phyloP scores from a whole-genome alignment of 1,140 invertebrate genomes.

The Heliconius nattereri region DNA sequence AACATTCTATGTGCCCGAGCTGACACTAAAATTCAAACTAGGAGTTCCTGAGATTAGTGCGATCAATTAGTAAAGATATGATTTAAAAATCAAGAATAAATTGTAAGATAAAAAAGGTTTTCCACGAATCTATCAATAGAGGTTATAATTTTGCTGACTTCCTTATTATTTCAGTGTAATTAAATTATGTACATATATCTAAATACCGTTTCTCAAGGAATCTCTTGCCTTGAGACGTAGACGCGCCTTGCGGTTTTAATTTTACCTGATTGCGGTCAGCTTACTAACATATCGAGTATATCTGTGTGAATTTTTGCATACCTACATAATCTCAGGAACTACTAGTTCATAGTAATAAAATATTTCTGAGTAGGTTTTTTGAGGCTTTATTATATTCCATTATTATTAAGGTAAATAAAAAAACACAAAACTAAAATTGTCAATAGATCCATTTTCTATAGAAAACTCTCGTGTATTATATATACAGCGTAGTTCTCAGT shows the following conservation, averaged over 20 bases:
- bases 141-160: not conserved
- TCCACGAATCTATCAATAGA: not conserved
- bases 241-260: conserved; percentile 5
- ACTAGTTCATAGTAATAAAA: no score
- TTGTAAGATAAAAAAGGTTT: not conserved
- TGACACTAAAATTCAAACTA: no score
- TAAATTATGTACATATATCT: not conserved
- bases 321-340: not conserved
- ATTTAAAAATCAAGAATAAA: not conserved
- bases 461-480: not conserved
- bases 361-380: no score
- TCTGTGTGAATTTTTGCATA: not conserved
- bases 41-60: no score
- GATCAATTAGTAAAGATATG: not conserved
- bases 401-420: no score
- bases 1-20: no score
- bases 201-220: conserved; percentile 3
- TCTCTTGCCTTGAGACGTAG: not conserved
- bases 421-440: not conserved
- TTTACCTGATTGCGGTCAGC: conserved; percentile 12
- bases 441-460: not conserved
- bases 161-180: conserved; percentile 1
- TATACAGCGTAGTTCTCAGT: not conserved
- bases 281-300: not conserved
- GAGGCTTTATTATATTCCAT: no score